Conservation (phyloP, 2,888 invertebrate species). For the Noctua fimbriata region DNA sequence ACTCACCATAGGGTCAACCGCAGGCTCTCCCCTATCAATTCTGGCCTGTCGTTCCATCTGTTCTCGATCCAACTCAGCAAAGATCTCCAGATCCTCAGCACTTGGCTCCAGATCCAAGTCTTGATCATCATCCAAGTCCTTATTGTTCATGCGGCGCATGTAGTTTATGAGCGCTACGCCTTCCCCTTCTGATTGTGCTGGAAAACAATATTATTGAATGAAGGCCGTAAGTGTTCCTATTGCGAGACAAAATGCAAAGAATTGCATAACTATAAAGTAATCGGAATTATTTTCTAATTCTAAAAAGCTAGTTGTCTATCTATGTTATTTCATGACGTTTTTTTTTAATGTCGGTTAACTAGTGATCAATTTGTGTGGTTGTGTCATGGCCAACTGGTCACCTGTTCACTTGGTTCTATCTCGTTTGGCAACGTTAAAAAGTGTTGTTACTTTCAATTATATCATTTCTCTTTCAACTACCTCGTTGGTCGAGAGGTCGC, state of each 20-base stretch:
- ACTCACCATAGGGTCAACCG: conserved; percentile 85
- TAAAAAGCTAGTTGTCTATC: background rate
- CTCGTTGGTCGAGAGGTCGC: too few species aligned
- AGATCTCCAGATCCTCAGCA: conserved; percentile 85
- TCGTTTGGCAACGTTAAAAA: background rate
- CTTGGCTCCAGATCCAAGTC: conserved; percentile 81
- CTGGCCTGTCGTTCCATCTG: conserved; percentile 82
- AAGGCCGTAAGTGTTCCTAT: background rate
- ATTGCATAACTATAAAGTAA: background rate
- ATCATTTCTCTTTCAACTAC: background rate
- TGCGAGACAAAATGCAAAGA: background rate
- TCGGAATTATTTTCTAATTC: background rate
- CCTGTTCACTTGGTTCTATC: background rate
- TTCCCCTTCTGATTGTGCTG: conserved; percentile 75
- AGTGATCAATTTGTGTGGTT: background rate
- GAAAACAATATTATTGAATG: background rate
- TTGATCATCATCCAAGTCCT: conserved; percentile 66
- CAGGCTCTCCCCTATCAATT: conserved; percentile 84
- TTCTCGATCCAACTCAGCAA: conserved; percentile 83
- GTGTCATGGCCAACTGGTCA: background rate
- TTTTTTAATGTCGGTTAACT: background rate
- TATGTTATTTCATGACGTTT: background rate
- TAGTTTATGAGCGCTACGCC: conserved; percentile 80
- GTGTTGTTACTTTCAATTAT: background rate
- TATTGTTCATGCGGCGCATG: conserved; percentile 74